phyloP scores from a whole-genome alignment of 2,113 vertebrate species.

The Cyprinodon brontotheroides region DNA sequence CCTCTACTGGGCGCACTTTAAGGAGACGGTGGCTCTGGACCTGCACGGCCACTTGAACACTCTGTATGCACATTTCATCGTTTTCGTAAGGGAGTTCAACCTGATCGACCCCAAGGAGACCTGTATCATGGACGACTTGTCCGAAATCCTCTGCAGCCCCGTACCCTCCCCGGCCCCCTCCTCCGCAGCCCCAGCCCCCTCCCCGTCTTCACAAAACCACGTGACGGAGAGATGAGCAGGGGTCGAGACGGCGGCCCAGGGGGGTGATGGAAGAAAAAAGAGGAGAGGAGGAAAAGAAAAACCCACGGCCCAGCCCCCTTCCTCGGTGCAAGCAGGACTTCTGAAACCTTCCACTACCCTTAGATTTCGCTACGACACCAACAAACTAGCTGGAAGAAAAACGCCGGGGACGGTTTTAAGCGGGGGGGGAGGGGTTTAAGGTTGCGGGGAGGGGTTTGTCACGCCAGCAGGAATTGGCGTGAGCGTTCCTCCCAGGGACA shows the following conservation, averaged over 20 bases:
- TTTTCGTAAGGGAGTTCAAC: slow-evolving; percentile 98
- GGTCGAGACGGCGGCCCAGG: slow-evolving; percentile 31
- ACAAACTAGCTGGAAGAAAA: slow-evolving; percentile 61
- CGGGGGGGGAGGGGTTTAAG: slow-evolving; percentile 14
- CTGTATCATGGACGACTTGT: slow-evolving; percentile 98
- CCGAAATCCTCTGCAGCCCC: slow-evolving; percentile 90
- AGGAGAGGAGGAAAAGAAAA: slow-evolving; percentile 52
- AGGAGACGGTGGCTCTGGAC: slow-evolving; percentile 95
- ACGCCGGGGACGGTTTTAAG: slow-evolving; percentile 22
- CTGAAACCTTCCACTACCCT: slow-evolving; percentile 72
- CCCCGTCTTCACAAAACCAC: slow-evolving; percentile 90
- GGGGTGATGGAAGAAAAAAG: slow-evolving; percentile 60
- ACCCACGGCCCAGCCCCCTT: slow-evolving; percentile 54
- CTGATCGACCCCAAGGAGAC: slow-evolving; percentile 98
- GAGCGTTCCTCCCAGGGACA: slow-evolving; percentile 69
- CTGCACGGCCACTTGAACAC: slow-evolving; percentile 99
- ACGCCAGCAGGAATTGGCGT: slow-evolving; percentile 80
- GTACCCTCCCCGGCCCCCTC: slow-evolving; percentile 54
- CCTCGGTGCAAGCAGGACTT: slow-evolving; percentile 70
- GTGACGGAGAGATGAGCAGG: slow-evolving; percentile 96
- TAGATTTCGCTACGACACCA: slow-evolving; percentile 70
- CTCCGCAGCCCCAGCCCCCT: slow-evolving; percentile 59
- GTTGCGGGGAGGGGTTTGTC: slow-evolving; percentile 68
- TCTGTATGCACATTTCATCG: slow-evolving; percentile 96
- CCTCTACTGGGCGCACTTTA: slow-evolving; percentile 99